Percentiles rank a stretch among this genome's conserved stretches.
Conservation (phyloP, 2,797 vertebrate species). For the Trematomus bernacchii region DNA sequence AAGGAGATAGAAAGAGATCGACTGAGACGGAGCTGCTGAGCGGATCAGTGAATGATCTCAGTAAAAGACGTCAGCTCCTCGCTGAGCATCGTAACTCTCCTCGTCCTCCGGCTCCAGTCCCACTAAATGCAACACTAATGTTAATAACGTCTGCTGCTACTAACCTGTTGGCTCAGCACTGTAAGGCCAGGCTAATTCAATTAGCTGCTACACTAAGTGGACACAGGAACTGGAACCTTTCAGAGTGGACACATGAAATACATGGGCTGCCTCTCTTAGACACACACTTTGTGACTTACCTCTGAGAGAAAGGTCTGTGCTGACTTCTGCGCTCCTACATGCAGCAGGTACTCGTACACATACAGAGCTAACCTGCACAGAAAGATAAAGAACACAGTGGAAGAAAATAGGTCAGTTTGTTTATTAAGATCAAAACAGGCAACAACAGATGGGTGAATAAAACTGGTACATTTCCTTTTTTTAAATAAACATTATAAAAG, state of each 20-base stretch:
- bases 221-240: slow-evolving; percentile 51
- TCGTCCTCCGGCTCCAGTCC: slow-evolving; percentile 27
- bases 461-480: not conserved
- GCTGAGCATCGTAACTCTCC: slow-evolving; percentile 40
- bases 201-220: slow-evolving; percentile 61
- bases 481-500: not conserved
- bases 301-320: slow-evolving; percentile 99
- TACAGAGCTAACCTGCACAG: slow-evolving; percentile 95
- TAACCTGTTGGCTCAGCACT: slow-evolving; percentile 67
- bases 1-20: slow-evolving; percentile 27
- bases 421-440: slow-evolving; percentile 3
- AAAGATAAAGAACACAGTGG: slow-evolving; percentile 41
- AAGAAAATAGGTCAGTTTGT: slow-evolving; percentile 37
- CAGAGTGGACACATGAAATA: slow-evolving; percentile 41
- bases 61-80: slow-evolving; percentile 45
- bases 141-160: slow-evolving; percentile 54
- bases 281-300: slow-evolving; percentile 84
- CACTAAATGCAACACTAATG: slow-evolving; percentile 58
- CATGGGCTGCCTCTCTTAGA: slow-evolving; percentile 8
- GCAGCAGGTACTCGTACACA: slow-evolving; percentile 98
- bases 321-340: slow-evolving; percentile 99
- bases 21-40: slow-evolving; percentile 34
- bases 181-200: slow-evolving; percentile 55
- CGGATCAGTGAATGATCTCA: slow-evolving; percentile 54
- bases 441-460: not conserved